Percentiles rank a stretch among this genome's conserved stretches.
Conservation (phyloP, 1,140 invertebrate species). For the Papilio polytes region DNA sequence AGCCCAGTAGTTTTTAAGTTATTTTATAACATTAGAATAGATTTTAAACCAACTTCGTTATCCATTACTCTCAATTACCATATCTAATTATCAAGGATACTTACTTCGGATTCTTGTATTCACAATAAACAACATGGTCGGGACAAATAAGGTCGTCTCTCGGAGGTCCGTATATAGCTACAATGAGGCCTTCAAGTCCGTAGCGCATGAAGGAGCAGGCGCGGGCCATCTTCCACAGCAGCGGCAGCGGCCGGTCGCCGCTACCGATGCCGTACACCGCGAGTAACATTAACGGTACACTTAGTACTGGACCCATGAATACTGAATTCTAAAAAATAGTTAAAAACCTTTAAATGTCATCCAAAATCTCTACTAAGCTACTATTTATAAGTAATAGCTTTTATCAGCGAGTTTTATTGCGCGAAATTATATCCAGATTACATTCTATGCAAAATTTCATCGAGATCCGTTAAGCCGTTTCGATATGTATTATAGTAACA, state of each 20-base stretch:
- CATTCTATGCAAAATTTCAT: no score
- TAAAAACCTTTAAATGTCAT: not conserved
- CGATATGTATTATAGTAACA: no score
- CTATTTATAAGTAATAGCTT: not conserved
- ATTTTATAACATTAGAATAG: no score
- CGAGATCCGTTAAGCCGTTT: no score
- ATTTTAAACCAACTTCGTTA: no score
- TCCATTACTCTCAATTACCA: not conserved
- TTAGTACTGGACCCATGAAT: conserved; percentile 90
- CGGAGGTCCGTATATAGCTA: conserved; percentile 90
- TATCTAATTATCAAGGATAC: conserved; percentile 36
- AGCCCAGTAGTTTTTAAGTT: no score
- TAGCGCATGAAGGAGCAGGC: conserved; percentile 93
- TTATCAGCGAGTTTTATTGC: not conserved
- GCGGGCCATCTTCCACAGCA: conserved; percentile 89
- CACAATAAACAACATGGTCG: conserved; percentile 87
- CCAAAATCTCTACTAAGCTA: not conserved
- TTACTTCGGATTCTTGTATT: conserved; percentile 86
- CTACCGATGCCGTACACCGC: conserved; percentile 91
- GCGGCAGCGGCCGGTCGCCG: conserved; percentile 86
- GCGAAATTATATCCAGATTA: no score
- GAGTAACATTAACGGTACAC: conserved; percentile 90
- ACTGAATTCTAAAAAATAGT: conserved; percentile 88
- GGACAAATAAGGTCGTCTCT: conserved; percentile 88
- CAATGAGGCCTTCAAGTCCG: conserved; percentile 90